Base-by-base conservation (phyloP, 2,113 vertebrate species). In the Saccopteryx bilineata region DNA sequence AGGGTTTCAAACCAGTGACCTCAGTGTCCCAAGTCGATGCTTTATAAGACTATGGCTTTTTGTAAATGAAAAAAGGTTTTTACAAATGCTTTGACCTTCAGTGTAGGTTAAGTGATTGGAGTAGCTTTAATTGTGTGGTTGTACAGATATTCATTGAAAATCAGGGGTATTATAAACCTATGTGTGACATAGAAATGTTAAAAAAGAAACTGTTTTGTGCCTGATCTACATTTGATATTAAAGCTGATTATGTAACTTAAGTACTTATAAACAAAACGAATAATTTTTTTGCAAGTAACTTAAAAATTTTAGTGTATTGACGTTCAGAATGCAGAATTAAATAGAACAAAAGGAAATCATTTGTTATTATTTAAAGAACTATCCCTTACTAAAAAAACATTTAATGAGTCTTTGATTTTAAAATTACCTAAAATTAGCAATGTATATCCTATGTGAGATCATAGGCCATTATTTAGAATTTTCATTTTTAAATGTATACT, bases 321-420 rank as follows among this genome's bases (percentile, higher is more conserved):
- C 5, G 86, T 71, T 48, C 18, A 54, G 63, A 94, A 19, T 96
- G 14, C 3, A 97, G 28, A 71, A 90, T 82, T 68, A 60, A 94
- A 89, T 11, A 95, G 33, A 31, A 66, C 11, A 61, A 95, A 97
- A 97, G 65, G 75, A 97, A 60, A 76, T 33, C 1, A 87, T 66
- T 95, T 95, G 58, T 28, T 97, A 86, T 94, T 86, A 80, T 17
- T 0, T 90, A 96, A 75, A 91, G 56, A 95, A 78, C 19, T 10
- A 95, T 50, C 3, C 1, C 13, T 60, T 39, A 39, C 39, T 39
- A 39, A 39, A 39, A 39, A 39, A 39, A 39, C 39, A 39, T 39
- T 39, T 39, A 39, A 39, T 39, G 39, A 39, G 39, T 39, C 39
- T 39, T 39, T 39, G 39, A 39, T 39, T 39, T 89, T 86, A 46